Evolutionary conservation across 2,797 vertebrate genomes (phyloP), one percentile per base, ranked within the genome.

Genomic region (Mormyrops boulengeri): DNA sequence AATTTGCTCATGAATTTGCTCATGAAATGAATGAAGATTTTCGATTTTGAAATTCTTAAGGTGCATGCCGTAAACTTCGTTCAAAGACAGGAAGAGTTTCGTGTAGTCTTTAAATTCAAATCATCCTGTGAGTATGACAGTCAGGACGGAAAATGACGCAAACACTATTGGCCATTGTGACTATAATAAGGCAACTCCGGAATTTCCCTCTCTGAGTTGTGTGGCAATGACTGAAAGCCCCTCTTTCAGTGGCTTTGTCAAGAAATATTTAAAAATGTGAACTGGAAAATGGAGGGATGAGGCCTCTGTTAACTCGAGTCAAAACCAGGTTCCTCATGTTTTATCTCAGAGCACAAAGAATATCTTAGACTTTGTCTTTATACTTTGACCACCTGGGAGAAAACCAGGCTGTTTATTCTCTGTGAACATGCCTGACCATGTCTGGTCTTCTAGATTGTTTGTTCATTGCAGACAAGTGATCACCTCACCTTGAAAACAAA

Each of bases 401-500:
- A 52, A 85, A 85, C 19, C 77, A 47, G 41, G 34, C 4, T 80
- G 38, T 41, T 44, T 80, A 80, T 80, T 80, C 38, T 41, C 73
- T 80, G 73, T 41, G 4, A 80, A 80, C 73, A 80, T 41, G 73
- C 41, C 38, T 47, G 41, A 82, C 77, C 41, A 82, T 82, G 38
- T 44, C 41, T 82, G 77, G 19, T 47, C 41, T 82, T 82, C 41
- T 47, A n/a, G 77, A 44, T 82, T 47, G 77, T 82, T 82, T 82
- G 38, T 82, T 82, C 41, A 82, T 3, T 47, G 38, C 77, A 53
- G 85, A 53, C 30, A 52, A 55, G 85, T n/a, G 77, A 82, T 82
- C 38, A 47, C 60, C 90, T 93, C 93, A 99, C 98, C 97, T 99
- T 99, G 92, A 99, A 99, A 49, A 99, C 97, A 90, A 99, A 99